Evolutionary conservation across 2,797 vertebrate genomes (phyloP).

Genomic region (Chelon labrosus): DNA sequence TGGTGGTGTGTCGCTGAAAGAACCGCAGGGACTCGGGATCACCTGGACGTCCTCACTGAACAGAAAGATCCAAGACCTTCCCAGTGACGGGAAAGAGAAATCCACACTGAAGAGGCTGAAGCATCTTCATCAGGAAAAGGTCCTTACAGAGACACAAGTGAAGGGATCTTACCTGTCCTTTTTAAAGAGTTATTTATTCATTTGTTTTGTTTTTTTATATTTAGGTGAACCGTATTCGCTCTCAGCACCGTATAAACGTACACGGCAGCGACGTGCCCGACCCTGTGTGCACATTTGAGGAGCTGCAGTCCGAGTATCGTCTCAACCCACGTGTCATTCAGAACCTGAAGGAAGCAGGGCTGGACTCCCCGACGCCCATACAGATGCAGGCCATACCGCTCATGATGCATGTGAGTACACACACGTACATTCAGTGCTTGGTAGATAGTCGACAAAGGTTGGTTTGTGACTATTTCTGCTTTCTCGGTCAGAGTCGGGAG

Average conservation of each 20-base stretch:
- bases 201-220: background rate
- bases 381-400: constrained; percentile 97
- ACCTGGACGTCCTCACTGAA: constrained; percentile 90
- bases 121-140: constrained; percentile 92
- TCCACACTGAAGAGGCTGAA: constrained; percentile 88
- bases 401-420: constrained; percentile 92
- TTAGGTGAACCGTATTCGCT: constrained; percentile 90
- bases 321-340: constrained; percentile 88
- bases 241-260: constrained; percentile 90
- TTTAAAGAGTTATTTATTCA: background rate
- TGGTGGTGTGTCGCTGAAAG: constrained; percentile 5
- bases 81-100: constrained; percentile 78
- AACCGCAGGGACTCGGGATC: constrained; percentile 76
- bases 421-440: background rate
- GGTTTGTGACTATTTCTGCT: constrained; percentile 10
- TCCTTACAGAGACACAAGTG: constrained; percentile 49
- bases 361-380: constrained; percentile 89
- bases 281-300: constrained; percentile 90
- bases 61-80: constrained; percentile 77
- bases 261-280: constrained; percentile 94
- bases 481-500: constrained; percentile 87
- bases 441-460: fast-evolving
- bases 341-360: constrained; percentile 89
- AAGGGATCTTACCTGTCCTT: background rate
- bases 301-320: constrained; percentile 91